phyloP scores from a whole-genome alignment of 1,140 invertebrate genomes.

The Hycleus phaleratus region DNA sequence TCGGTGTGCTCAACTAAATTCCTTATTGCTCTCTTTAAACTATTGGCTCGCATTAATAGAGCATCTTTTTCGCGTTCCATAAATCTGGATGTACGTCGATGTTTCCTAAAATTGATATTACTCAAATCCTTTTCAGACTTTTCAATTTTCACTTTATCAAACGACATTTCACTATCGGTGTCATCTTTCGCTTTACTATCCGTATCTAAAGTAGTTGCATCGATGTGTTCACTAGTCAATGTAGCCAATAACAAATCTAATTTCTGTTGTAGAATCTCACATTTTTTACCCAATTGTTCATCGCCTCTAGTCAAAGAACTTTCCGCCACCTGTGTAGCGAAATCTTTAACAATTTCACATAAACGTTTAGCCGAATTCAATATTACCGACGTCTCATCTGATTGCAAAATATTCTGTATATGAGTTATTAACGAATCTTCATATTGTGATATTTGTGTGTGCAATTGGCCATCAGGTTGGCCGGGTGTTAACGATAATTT shows the following conservation, averaged over 20 bases:
- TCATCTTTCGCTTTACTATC: conserved; percentile 28
- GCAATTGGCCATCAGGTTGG: conserved; percentile 44
- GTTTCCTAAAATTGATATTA: conserved; percentile 39
- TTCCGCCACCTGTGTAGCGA: conserved; percentile 56
- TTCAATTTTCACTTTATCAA: conserved; percentile 34
- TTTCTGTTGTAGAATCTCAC: conserved; percentile 68
- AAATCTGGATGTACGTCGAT: conserved; percentile 39
- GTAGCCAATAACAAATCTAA: conserved; percentile 65
- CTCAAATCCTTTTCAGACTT: conserved; percentile 38
- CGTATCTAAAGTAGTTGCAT: conserved; percentile 25
- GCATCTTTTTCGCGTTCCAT: conserved; percentile 45
- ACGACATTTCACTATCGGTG: conserved; percentile 39
- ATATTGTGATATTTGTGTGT: conserved; percentile 54
- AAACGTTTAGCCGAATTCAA: conserved; percentile 71
- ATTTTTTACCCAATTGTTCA: conserved; percentile 58
- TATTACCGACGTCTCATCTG: conserved; percentile 67
- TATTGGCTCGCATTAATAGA: conserved; percentile 61
- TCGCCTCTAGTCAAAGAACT: conserved; percentile 51
- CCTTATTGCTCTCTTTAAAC: conserved; percentile 79
- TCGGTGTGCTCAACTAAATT: conserved; percentile 78
- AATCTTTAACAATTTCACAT: conserved; percentile 75
- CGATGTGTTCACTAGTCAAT: conserved; percentile 51
- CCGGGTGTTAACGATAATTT: conserved; percentile 49
- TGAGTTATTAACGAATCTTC: conserved; percentile 75
- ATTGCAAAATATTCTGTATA: conserved; percentile 80